A percentile compares a stretch with the other conserved stretches of the same genome.
phyloP scores from a whole-genome alignment of 2,113 vertebrate species.

The Ranitomeya imitator region DNA sequence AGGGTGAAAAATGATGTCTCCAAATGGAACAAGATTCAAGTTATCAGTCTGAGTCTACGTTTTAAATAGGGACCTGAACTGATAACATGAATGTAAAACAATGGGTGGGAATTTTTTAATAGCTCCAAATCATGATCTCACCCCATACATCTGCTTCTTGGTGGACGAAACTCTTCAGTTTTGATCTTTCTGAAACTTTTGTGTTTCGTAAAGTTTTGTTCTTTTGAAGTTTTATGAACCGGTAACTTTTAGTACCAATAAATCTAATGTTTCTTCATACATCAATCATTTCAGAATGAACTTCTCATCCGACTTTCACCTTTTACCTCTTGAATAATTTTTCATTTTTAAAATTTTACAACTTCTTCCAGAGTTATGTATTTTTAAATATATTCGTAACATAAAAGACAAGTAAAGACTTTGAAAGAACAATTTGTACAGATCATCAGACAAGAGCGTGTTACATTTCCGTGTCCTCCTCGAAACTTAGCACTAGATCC shows the following conservation, averaged over 20 bases:
- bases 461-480: not conserved
- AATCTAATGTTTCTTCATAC: not conserved
- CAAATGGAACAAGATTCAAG: not conserved
- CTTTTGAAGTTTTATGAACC: not conserved
- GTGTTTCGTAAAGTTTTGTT: conserved; percentile 20
- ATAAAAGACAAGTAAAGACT: not conserved
- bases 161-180: not conserved
- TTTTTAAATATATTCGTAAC: not conserved
- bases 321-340: conserved; percentile 26
- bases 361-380: not conserved
- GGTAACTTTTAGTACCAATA: not conserved
- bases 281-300: not conserved
- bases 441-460: too few relatives aligned
- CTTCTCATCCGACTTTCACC: not conserved
- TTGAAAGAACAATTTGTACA: not conserved
- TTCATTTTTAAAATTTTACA: not conserved
- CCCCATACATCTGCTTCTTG: not conserved
- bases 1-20: not conserved
- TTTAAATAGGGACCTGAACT: not conserved
- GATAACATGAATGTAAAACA: not conserved
- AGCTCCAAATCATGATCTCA: not conserved
- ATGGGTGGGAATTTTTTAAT: not conserved
- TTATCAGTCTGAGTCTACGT: not conserved
- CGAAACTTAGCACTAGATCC: not conserved
- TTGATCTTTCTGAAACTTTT: not conserved